Evolutionary conservation across 2,113 vertebrate species (phyloP), one percentile per base, ranked within the genome.

Genomic region (Aptenodytes patagonicus): DNA sequence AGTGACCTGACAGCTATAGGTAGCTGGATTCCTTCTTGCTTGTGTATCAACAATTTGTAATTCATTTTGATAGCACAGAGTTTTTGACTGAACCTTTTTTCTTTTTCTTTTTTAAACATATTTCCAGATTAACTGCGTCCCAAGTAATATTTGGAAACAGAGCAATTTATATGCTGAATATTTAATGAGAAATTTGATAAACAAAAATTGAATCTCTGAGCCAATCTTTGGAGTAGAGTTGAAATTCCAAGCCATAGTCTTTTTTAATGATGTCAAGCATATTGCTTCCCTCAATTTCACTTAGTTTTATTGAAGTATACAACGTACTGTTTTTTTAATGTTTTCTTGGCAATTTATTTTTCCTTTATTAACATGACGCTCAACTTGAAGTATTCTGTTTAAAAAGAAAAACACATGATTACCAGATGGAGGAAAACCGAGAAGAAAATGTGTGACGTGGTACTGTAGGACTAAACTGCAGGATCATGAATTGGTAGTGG

Each of bases 101-200:
- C 6, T 11, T 58, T 64, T 73, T 51, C 0, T 31, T 38, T 36
- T 78, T 66, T 10, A 34, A 36, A 19, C 1, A 0, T 19, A 6
- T 66, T 73, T 57, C 32, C 17, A 87, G 42, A 24, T 69, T 25
- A 75, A 34, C 24, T 77, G 13, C 10, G 21, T 75, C 29, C n/a
- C 31, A 62, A 15, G 17, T 47, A 68, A 13, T 38, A 77, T 12
- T 6, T 89, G 31, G 12, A 57, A 68, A 12, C 17, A 28, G 46
- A 61, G 26, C 1, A 1, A 20, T 44, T 78, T 40, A 10, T 60
- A 6, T 40, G 13, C 17, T 85, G 51, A 40, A 25, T 87, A 21
- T 85, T 84, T 57, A 0, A 20, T 47, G 31, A 2, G 42, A 64
- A 75, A 71, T 83, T 20, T 61, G 66, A 34, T 58, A 26, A 69